phyloP scores from a whole-genome alignment of 2,888 invertebrate species.

The Chironomus tentans region DNA sequence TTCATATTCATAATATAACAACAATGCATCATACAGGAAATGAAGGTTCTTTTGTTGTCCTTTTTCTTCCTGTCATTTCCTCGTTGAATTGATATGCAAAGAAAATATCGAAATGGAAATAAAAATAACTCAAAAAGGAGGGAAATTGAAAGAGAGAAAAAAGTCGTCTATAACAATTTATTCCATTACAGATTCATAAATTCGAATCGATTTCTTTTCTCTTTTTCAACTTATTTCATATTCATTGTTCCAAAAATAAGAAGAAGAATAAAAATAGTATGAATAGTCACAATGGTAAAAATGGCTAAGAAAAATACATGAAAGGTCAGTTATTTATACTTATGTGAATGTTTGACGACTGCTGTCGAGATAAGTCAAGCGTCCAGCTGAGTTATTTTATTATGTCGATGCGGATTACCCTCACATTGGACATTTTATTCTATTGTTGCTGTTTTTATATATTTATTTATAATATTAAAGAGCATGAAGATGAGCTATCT shows the following conservation, averaged over 20 bases:
- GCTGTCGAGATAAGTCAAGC: conserved; percentile 24
- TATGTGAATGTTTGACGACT: conserved; percentile 17
- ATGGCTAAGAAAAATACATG: neutral
- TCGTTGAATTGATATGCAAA: conserved; percentile 19
- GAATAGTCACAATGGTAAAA: neutral
- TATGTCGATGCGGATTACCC: conserved; percentile 21
- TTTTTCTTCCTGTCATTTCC: neutral
- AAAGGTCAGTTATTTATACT: conserved; percentile 22
- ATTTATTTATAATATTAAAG: neutral
- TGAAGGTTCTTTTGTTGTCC: conserved; percentile 17
- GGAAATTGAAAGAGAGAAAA: neutral
- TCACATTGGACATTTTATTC: conserved; percentile 1
- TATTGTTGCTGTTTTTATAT: neutral
- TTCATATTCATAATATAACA: neutral
- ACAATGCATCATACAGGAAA: conserved; percentile 22
- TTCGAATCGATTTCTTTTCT: conserved; percentile 22
- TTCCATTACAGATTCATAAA: conserved; percentile 20
- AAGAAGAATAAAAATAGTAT: neutral
- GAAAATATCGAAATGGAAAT: neutral
- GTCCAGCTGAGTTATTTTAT: conserved; percentile 24
- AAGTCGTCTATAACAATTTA: neutral
- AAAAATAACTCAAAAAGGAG: neutral
- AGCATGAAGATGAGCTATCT: neutral
- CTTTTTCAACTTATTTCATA: neutral
- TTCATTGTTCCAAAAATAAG: neutral